A percentile compares a stretch with the other conserved stretches of the same genome.
Evolutionary conservation across 2,113 vertebrate genomes (phyloP).

Genomic region (Pycnonotus jocosus): DNA sequence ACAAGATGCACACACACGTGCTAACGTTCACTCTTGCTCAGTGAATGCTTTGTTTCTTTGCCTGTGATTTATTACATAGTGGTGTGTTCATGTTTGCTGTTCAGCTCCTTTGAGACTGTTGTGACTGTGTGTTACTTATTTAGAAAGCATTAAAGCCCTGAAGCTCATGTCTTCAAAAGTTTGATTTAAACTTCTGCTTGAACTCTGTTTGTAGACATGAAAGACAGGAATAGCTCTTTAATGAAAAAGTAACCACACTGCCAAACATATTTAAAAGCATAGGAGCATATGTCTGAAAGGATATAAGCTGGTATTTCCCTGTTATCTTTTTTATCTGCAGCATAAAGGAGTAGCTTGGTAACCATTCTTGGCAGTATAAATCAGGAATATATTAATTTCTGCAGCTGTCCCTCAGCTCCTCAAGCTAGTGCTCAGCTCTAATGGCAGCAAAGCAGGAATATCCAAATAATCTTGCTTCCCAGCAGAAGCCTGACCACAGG

Average conservation of each 20-base stretch:
- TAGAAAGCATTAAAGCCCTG: neutral
- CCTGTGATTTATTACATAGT: neutral
- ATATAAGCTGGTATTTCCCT: neutral
- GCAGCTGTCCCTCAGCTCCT: neutral
- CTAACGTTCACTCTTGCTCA: neutral
- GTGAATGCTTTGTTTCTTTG: neutral
- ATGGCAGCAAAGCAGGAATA: neutral
- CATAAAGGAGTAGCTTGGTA: neutral
- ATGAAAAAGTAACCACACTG: neutral
- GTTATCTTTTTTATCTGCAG: neutral
- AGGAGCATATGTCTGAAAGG: neutral
- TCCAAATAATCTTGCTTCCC: neutral
- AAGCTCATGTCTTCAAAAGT: neutral
- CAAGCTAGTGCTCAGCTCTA: neutral
- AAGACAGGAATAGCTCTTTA: neutral
- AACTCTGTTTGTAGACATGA: neutral
- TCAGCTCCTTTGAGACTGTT: neutral
- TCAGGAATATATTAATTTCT: neutral
- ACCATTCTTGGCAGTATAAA: neutral
- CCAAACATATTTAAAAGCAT: neutral
- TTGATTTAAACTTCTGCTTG: neutral
- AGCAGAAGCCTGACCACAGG: neutral
- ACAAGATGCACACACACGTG: fast-evolving
- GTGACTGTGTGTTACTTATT: neutral
- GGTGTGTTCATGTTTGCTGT: neutral